A percentile compares a stretch with the other conserved stretches of the same genome.
These are phyloP conservation scores for Eidolon dupreanum DNA, from an alignment of 2,797 vertebrate genomes.

Conservation along the genomic window DNA sequence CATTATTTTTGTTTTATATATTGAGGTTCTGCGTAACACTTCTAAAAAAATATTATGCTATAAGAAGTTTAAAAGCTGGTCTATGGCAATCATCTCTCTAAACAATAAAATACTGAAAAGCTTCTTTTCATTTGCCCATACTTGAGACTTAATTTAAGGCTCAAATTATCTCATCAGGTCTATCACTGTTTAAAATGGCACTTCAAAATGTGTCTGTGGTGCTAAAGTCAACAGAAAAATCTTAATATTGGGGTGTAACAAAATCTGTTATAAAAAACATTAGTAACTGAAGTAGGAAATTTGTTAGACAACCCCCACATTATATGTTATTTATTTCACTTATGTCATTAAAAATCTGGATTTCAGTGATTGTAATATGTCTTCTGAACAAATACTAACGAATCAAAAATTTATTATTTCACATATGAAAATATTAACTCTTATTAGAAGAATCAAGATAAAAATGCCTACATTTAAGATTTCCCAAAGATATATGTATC, in stretches of 20 bases:
- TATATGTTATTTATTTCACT: background rate
- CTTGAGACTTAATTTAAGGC: background rate
- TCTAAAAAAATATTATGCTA: background rate
- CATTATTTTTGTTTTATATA: background rate
- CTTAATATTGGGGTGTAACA: background rate
- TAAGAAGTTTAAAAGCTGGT: background rate
- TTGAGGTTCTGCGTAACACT: background rate
- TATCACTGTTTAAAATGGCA: background rate
- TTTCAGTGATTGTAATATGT: background rate
- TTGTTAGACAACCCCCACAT: background rate
- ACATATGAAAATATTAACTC: background rate
- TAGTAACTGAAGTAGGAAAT: background rate
- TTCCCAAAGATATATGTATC: background rate
- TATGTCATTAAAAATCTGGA: background rate
- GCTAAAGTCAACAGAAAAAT: conserved; percentile 13
- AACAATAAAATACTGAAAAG: background rate
- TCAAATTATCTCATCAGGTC: background rate
- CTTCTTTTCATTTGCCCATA: background rate
- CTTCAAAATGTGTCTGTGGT: background rate
- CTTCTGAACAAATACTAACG: background rate
- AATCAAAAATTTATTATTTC: background rate
- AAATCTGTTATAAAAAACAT: background rate
- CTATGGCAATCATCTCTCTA: background rate
- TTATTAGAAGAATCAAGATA: background rate
- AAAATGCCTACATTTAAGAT: background rate